Base-by-base conservation (phyloP, 2,888 invertebrate genomes). In the Yponomeuta cagnagella region DNA sequence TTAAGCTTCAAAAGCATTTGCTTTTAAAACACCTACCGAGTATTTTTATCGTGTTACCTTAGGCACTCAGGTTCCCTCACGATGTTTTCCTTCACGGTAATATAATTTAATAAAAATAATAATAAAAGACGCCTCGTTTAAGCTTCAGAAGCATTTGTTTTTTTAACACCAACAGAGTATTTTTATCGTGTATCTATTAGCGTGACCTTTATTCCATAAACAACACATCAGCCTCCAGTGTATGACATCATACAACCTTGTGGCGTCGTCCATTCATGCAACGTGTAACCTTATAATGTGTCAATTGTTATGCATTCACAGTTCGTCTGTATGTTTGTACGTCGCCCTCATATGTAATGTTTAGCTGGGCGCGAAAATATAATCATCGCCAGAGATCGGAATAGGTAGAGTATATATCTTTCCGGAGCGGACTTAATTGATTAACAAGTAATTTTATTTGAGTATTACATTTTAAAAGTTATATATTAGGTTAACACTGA, bases 261-360 rank as follows among this genome's bases (percentile, higher is more conserved):
- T 63, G 63, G n/a, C 67, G 64, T 66, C 68, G 67, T 70, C 58
- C 71, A 67, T 72, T 69, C 69, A 69, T 69, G 58, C 48, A 37
- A 30, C 30, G 8, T 15, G 43, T 31, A 52, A 63, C 69, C 69
- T 69, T 58, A 31, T 6, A 10, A 69, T 69, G 69, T 69, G 69
- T 63, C 12, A 69, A 69, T 69, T 69, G 52, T 69, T 69, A 69
- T 69, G 69, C 37, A 33, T 69, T 69, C 23, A 52, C 52, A 5
- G 52, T 48, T 48, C 10, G 12, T 48, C 43, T 5, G 52, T 52
- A 52, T 23, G 52, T 12, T 31, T 69, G 52, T 52, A 69, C n/a
- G 30, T 69, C 52, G 48, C 30, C 23, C 31, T 69, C 48, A 52
- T 43, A n/a, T 43, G 43, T 68, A 52, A 43, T 68, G 37, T 68